Base-by-base conservation (phyloP, 2,797 vertebrate species). In the Pseudochaenichthys georgianus region DNA sequence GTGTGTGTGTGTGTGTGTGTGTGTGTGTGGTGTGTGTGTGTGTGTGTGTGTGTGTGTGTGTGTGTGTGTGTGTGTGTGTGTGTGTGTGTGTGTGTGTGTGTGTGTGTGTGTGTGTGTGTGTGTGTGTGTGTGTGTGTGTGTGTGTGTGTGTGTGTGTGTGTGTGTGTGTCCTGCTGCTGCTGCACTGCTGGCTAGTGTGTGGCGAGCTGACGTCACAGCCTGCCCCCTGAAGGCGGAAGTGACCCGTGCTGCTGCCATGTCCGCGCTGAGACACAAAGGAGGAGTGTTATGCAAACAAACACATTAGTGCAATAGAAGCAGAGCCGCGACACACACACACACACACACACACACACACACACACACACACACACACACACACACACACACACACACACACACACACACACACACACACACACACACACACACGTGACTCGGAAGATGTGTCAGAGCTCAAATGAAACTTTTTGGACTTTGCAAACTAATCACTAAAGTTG, bases 201-300 rank as follows among this genome's bases (percentile, higher is more conserved):
- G 68, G 73, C 80, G 81, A 51, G 64, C 52, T 92, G 88, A 92
- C 91, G 90, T 93, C 93, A 93, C 28, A 81, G 62, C 59, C 63
- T 64, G 64, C 73, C 75, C 81, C 53, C 63, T 70, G 75, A 83
- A 84, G 81, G 78, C 89, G 54, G 64, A 60, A 81, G 67, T 48
- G 77, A 81, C 72, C 64, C 55, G 70, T n/a, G n/a, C n/a, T 59
- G 73, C 69, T 34, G 74, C 62, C 42, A 64, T 79, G 13, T 77
- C 53, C 55, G 15, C 8, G 65, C n/a, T 3, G 48, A 52, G 59
- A 75, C 48, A 83, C 61, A 72, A 75, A 58, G 50, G 34, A 31
- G 19, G 46, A 9, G 38, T 43, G 65, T 72, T 54, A 17, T 53
- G 63, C 48, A 64, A 68, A 80, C 48, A 65, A 57, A 34, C 41